A percentile compares a stretch with the other conserved stretches of the same genome.
Conservation (phyloP, 2,797 vertebrate genomes). For the Eospalax fontanierii region DNA sequence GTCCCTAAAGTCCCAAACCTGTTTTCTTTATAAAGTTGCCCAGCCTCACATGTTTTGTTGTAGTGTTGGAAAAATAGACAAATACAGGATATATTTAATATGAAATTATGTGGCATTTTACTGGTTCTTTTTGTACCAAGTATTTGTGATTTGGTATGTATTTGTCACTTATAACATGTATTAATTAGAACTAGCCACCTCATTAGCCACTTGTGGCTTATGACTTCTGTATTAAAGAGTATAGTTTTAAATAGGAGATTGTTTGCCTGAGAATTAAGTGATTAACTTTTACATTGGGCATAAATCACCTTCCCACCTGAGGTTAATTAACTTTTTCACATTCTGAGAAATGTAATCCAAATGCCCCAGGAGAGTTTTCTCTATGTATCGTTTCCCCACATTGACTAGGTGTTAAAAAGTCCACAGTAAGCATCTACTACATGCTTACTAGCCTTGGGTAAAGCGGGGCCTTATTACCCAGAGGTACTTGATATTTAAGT, state of each 20-base stretch:
- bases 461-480: slow-evolving; percentile 9
- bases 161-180: neutral
- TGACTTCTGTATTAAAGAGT: neutral
- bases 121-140: neutral
- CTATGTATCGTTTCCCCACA: neutral
- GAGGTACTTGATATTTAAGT: neutral
- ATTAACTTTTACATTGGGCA: slow-evolving; percentile 17
- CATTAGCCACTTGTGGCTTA: neutral
- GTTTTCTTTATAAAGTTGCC: slow-evolving; percentile 12
- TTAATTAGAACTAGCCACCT: neutral
- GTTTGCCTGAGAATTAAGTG: slow-evolving; percentile 3
- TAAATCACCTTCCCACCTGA: slow-evolving; percentile 23
- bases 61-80: neutral
- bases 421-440: neutral
- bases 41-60: neutral
- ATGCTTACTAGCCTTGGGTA: neutral
- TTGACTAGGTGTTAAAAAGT: neutral
- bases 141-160: neutral
- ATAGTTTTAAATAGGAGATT: neutral
- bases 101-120: neutral
- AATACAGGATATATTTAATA: neutral
- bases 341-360: slow-evolving; percentile 23
- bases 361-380: neutral
- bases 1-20: neutral
- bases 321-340: slow-evolving; percentile 43